Evolutionary conservation across 2,113 vertebrate species (phyloP), one percentile per base, ranked within the genome.

Genomic region (Perognathus longimembris): DNA sequence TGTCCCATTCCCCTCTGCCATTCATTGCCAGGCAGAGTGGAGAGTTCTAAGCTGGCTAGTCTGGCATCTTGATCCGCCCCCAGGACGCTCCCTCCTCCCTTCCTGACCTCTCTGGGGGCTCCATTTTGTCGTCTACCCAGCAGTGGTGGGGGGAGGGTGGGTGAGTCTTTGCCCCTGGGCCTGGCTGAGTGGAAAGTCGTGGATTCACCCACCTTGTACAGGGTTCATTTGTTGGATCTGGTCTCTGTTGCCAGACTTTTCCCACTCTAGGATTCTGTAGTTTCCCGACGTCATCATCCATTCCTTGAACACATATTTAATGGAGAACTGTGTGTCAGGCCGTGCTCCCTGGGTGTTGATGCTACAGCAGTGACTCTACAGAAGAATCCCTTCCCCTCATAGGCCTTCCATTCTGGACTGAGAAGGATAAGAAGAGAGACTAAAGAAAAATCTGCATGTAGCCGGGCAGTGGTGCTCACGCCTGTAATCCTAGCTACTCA

Each of bases 61-160:
- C 26, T 24, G 71, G 14, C 36, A 21, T 71, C 61, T 40, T 12
- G 32, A 21, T 28, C 34, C 15, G 30, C 42, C 36, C 17, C 15
- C 17, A 30, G n/a, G 14, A 4, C 50, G 10, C 45, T 12, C 45
- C 45, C n/a, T 30, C 30, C 50, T 8, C 20, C 66, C 40, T n/a
- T n/a, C n/a, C n/a, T n/a, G n/a, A 2, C 6, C 4, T 0, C 26
- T 40, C 45, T 18, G 28, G 63, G 40, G 28, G 30, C 71, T 36
- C 40, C 3, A 28, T 70, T 63, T 38, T 9, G 2, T 40, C 7
- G 0, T 20, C 36, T 64, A 61, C 24, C 74, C 9, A 22, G 8
- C 11, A 6, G n/a, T 0, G 4, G 4, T 18, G 15, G 9, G 73
- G 73, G 15, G 1, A 11, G 36, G 12, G 17, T 11, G 3, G 28